Evolutionary conservation across 2,888 invertebrate genomes (phyloP), one percentile per base, ranked within the genome.

Genomic region (Mythimna pallens): DNA sequence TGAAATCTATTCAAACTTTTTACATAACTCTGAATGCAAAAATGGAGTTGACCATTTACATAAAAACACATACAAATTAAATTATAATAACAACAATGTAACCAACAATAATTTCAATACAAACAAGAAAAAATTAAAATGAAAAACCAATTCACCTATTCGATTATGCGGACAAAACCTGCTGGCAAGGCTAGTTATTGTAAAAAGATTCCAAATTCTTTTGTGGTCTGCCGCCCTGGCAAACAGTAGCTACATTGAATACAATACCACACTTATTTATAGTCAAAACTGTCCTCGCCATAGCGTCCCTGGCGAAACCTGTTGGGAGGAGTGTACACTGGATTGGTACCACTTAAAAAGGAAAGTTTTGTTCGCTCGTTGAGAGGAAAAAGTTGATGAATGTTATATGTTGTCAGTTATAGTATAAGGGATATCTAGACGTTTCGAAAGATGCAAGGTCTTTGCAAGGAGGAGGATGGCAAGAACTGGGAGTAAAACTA

Each of bases 211-310:
- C 94, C 92, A 92, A 94, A 96, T 95, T 95, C 95, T 94, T 96
- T 96, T 95, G 94, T 94, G 88, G 89, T 92, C 89, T 86, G 95
- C 95, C 95, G 95, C 92, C 93, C 73, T 75, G 82, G 88, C 90
- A 91, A 91, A 94, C 95, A 92, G 95, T 94, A 95, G 95, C 95
- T 92, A 92, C 93, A 94, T 94, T 96, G 95, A 95, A 96, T 96
- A 96, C 95, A 96, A 96, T 96, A 94, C 95, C 90, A 95, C 95
- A 96, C 95, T 96, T 96, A 95, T 96, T 96, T 96, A 96, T 94
- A 95, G 95, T 95, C 95, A 94, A 95, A 95, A 95, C 95, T 95
- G 95, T 95, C 94, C 91, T 91, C 93, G 89, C 95, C 95, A 95
- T 96, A 96, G 91, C 94, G 95, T 94, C 93, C 94, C 87, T 47